Base-by-base conservation (phyloP, 2,888 invertebrate genomes). In the Acleris cristana region DNA sequence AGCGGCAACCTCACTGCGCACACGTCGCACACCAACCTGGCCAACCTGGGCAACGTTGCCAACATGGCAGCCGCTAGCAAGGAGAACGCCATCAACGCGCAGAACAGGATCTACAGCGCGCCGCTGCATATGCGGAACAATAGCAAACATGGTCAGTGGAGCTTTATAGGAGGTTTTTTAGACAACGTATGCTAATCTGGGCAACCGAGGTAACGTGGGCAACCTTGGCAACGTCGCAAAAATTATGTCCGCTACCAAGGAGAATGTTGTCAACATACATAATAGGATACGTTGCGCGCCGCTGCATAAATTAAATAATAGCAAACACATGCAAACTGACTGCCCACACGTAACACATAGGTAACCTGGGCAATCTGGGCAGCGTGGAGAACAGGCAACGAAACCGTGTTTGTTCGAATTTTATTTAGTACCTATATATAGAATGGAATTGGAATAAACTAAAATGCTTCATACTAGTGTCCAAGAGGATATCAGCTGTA, bases 281-380 rank as follows among this genome's bases (percentile, higher is more conserved):
- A 90, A 88, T 64, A 79, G 93, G 45, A 89, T 93, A 59, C 93
- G 93, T 77, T 92, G 92, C 70, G 92, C 92, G 1, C 93, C 93
- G 0, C 79, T 91, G 72, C 91, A 92, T 63, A 80, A 90, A 80
- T 80, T 92, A 72, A 90, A 91, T 70, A 88, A 88, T 66, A 91
- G 86, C 53, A 92, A 92, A 73, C 92, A 92, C 62, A 26, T 26
- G 7, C 26, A 26, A 7, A 26, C 26, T 7, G 26, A 26, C 26
- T 26, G 23, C 23, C 23, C 0, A 6, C 26, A 26, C 26, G 26
- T 26, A 26, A 0, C 23, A 23, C 23, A 4, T n/a, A n/a, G n/a
- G n/a, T 16, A 49, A 18, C 3, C 19, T 21, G 6, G 21, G 18
- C 4, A 21, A 23, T 8, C 16, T n/a, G 6, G 3, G 8, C 10